Base-by-base conservation (phyloP, 2,888 invertebrate genomes). In the Mermis nigrescens region DNA sequence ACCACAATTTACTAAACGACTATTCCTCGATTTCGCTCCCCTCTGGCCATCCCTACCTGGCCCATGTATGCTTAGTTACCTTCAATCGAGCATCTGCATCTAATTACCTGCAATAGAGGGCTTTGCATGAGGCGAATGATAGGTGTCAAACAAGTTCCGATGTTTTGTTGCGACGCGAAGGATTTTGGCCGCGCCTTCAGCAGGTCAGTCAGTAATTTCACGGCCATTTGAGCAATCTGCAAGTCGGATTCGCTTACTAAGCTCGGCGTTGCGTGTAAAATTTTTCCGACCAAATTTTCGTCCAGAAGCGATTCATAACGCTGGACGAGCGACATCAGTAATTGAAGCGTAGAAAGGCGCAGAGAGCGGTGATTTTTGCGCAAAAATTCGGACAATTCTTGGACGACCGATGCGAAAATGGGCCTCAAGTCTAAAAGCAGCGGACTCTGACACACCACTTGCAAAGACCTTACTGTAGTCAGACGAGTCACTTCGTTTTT, bases 401-500 rank as follows among this genome's bases (percentile, higher is more conserved):
- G 90, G 65, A 98, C 82, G 0, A 85, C 86, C 66, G 92, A 89
- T 55, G 82, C 80, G 80, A 86, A 74, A 2, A 70, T 61, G 22
- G 59, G 46, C n/a, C 46, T 78, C 58, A 92, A 76, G 73, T 89
- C 84, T 60, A 91, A 85, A 63, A 83, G 81, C 48, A 92, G 75
- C 0, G 89, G 87, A 1, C 63, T 63, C 22, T 26, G 27, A 46
- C 58, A 19, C 19, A 60, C 58, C 22, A 59, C 58, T 22, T 3
- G 88, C 15, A 95, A 77, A 7, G 95, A 90, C 73, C 92, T 94
- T 0, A 98, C 92, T 1, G 94, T 88, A 2, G 92, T 92, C 38
- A 94, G 79, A 28, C 95, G 81, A 0, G 98, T 98, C 57, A 95
- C 95, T 78, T 98, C 98, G 73, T 98, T 95, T 64, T 85, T 83